phyloP scores from a whole-genome alignment of 2,113 vertebrate genomes.

The Myodes glareolus region DNA sequence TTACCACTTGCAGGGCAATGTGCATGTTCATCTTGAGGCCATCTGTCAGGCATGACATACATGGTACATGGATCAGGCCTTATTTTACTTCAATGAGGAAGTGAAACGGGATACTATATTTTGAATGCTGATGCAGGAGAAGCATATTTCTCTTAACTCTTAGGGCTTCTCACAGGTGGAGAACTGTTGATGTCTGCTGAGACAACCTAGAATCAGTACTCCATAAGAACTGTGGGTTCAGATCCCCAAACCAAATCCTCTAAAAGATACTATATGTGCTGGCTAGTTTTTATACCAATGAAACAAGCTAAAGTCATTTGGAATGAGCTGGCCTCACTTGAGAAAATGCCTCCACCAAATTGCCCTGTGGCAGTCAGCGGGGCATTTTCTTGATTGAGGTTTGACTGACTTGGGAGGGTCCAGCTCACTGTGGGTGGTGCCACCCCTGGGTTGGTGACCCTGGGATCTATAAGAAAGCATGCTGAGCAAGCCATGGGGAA shows the following conservation, averaged over 20 bases:
- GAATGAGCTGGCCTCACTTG: neutral
- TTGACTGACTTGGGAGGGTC: neutral
- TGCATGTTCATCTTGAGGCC: constrained; percentile 13
- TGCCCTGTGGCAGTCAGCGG: too few relatives aligned
- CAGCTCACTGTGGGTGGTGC: neutral
- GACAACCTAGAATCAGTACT: neutral
- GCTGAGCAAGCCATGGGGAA: neutral
- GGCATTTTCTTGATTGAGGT: neutral
- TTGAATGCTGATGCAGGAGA: neutral
- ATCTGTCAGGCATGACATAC: neutral
- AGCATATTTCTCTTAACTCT: neutral
- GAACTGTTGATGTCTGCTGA: neutral
- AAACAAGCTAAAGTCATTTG: neutral
- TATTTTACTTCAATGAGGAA: constrained; percentile 27
- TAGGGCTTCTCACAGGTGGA: neutral
- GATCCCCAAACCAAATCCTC: neutral
- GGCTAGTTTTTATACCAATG: neutral
- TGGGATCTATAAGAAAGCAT: neutral
- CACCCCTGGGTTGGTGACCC: neutral
- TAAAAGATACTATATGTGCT: neutral
- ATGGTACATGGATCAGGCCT: neutral
- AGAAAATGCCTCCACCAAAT: neutral
- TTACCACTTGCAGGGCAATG: neutral
- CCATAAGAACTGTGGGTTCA: neutral
- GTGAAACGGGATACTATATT: neutral